Percentiles rank a stretch among this genome's conserved stretches.
Conservation (phyloP, 2,113 vertebrate species). For the Lutjanus erythropterus region DNA sequence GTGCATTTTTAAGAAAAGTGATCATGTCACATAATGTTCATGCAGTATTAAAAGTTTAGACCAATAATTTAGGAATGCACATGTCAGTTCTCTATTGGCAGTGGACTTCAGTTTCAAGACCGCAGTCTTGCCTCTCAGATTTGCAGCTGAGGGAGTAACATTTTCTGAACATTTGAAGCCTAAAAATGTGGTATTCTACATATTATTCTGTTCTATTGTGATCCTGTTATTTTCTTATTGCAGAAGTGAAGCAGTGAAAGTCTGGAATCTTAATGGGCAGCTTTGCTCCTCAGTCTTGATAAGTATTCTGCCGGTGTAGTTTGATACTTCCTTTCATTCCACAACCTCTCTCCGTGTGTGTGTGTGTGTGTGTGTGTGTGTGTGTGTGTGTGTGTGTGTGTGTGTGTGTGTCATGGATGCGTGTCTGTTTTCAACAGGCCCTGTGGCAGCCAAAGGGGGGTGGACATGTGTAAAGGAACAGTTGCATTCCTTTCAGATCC, state of each 20-base stretch:
- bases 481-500: conserved; percentile 84
- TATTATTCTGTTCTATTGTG: conserved; percentile 19
- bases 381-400: conserved; percentile 39
- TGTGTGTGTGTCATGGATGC: conserved; percentile 61
- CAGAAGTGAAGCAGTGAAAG: conserved; percentile 72
- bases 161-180: background rate
- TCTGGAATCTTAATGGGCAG: conserved; percentile 81
- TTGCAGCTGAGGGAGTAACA: background rate
- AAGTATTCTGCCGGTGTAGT: conserved; percentile 83
- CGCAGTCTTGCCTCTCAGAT: conserved; percentile 1
- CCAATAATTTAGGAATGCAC: background rate
- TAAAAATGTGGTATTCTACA: conserved; percentile 1
- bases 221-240: conserved; percentile 65
- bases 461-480: conserved; percentile 81
- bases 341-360: conserved; percentile 66
- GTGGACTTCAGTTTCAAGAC: background rate
- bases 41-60: background rate
- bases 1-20: background rate
- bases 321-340: conserved; percentile 83
- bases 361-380: conserved; percentile 36
- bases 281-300: conserved; percentile 80
- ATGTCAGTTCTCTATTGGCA: background rate
- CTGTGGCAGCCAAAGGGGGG: conserved; percentile 69
- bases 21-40: background rate
- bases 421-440: conserved; percentile 77